Evolutionary conservation across 2,113 vertebrate genomes (phyloP), one percentile per base, ranked within the genome.

Genomic region (Mormyrus lacerda): DNA sequence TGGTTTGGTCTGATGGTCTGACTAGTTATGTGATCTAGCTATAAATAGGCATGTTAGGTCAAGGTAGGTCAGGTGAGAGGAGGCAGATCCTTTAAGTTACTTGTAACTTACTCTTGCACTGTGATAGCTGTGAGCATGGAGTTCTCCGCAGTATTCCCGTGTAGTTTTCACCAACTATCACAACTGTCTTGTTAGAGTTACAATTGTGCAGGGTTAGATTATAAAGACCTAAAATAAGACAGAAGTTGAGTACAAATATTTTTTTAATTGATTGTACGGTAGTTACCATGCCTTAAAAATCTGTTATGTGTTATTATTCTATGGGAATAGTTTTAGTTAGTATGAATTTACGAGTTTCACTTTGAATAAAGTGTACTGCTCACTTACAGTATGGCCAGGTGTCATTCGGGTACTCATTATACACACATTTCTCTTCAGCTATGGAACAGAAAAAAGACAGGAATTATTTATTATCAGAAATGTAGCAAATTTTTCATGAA

Each of bases 391-490:
- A 19, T 76, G 27, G 69, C 69, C 69, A 76, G 35, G 3, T 1
- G 69, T 42, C 35, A 39, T 0, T 19, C 11, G 4, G 27, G n/a
- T 35, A 1, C 3, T 13, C 0, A 0, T 39, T 39, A 13, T 19
- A 0, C 15, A 2, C 4, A 76, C 69, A 17, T 0, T 2, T 76
- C 2, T 76, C 4, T 7, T 19, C 11, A 39, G 69, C 13, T 76
- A 76, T 35, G 69, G 69, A 39, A 31, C 69, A 76, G 31, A 76
- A 39, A 76, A 31, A 76, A 65, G 24, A 39, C 3, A 73, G 27
- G 65, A 73, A 35, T 61, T 61, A 58, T 58, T 58, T 58, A 69
- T 73, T 35, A 73, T 73, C 27, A 73, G 27, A 4, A 35, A 73
- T 35, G 31, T 31, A 73, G 65, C 7, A 61, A n/a, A 61, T 61